Conservation (phyloP, 2,797 vertebrate species). For the Rhynchonycteris naso region DNA sequence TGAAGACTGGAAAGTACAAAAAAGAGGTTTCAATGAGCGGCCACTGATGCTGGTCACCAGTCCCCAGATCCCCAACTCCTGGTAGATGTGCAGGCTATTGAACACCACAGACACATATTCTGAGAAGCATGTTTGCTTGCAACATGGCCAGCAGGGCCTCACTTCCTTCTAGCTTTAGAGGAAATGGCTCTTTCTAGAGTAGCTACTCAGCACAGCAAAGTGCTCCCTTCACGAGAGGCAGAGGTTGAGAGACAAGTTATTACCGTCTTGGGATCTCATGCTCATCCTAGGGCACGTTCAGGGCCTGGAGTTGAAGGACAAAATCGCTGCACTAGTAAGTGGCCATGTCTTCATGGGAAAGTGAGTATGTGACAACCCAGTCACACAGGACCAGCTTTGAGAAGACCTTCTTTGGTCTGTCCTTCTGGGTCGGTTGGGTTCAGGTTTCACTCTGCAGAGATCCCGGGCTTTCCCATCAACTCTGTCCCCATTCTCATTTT, state of each 20-base stretch:
- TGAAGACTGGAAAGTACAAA: not conserved
- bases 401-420: no score
- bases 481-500: not conserved
- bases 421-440: not conserved
- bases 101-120: not conserved
- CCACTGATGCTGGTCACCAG: not conserved
- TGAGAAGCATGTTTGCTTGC: not conserved
- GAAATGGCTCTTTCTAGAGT: not conserved
- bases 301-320: not conserved
- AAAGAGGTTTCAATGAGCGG: not conserved
- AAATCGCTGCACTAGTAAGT: not conserved
- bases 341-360: not conserved
- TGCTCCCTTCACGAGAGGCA: not conserved
- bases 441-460: not conserved
- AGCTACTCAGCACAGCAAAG: not conserved
- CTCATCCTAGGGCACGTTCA: not conserved
- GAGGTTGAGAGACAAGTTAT: not conserved
- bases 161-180: not conserved
- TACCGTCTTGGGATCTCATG: not conserved
- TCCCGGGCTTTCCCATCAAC: not conserved
- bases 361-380: fast-evolving
- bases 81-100: not conserved
- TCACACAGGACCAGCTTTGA: not conserved
- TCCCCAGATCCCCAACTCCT: not conserved
- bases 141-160: not conserved